Base-by-base conservation (phyloP, 2,113 vertebrate genomes). In the Atrichornis clamosus region DNA sequence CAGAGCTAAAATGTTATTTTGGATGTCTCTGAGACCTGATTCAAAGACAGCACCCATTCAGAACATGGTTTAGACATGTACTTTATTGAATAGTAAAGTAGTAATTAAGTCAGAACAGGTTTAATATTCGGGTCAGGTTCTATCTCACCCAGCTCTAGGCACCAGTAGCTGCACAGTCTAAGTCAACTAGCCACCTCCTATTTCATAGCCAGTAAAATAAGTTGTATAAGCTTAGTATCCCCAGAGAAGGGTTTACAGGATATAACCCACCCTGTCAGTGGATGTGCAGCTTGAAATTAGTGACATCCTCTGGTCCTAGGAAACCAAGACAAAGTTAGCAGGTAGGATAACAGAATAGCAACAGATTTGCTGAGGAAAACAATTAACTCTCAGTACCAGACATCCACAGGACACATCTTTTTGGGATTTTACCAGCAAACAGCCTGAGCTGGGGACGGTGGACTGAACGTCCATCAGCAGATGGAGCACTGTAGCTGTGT, bases 311-410 rank as follows among this genome's bases (percentile, higher is more conserved):
- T 37, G 5, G 20, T 47, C 12, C 6, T 11, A 32, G 18, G 26
- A 55, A 33, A 55, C 18, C 5, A 64, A 14, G 14, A 16, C 17
- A 68, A 30, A 0, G 0, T 50, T 27, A 56, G 6, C 16, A 67
- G 18, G 5, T 44, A 56, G 2, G 4, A 15, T 56, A 42, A 44
- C 15, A 77, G 12, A 60, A 76, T 6, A 65, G 14, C 21, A 64
- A 33, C 18, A 11, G 23, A 35, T 42, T 18, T 83, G 21, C 35
- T 32, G 39, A 23, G 19, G 59, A 19, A 47, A 89, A 35, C 10
- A 28, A 7, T 16, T 50, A 11, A 42, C 4, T 6, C 9, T 44
- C 23, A 58, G 5, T 13, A 52, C 4, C 49, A 73, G 20, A 33
- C 41, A 14, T 14, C 16, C 26, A 55, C 21, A 49, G 17, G n/a